Evolutionary conservation across 2,888 invertebrate genomes (phyloP).

Genomic region (Mythimna vitellina): DNA sequence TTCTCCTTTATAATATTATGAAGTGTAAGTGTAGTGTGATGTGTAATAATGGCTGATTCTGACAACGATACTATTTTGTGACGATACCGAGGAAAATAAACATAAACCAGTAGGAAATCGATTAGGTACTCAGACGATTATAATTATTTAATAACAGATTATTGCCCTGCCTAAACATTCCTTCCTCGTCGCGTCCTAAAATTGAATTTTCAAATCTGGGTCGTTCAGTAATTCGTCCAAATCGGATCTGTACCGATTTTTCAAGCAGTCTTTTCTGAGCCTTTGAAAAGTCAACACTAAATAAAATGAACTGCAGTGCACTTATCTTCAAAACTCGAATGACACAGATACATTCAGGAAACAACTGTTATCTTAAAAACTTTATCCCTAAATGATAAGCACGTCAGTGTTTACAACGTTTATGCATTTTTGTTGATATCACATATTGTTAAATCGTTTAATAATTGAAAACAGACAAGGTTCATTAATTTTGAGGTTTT

Average conservation of each 20-base stretch:
- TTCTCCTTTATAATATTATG: too few relatives aligned
- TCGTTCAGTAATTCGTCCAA: background rate
- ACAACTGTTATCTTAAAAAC: constrained; percentile 31
- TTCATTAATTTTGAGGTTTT: background rate
- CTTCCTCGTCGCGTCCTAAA: constrained; percentile 9
- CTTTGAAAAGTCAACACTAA: background rate
- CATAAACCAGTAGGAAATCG: constrained; percentile 1
- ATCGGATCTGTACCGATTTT: background rate
- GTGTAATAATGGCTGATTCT: too few relatives aligned
- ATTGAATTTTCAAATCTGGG: constrained; percentile 34
- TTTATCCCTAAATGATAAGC: constrained; percentile 8
- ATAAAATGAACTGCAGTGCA: background rate
- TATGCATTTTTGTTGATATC: constrained; percentile 11
- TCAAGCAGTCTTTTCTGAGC: constrained; percentile 5
- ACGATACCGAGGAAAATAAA: background rate
- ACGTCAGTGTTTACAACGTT: constrained; percentile 19
- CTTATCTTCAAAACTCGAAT: constrained; percentile 10
- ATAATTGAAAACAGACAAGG: background rate
- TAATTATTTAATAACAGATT: constrained; percentile 3
- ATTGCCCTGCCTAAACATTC: background rate
- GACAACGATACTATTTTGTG: too few relatives aligned
- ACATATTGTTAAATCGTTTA: background rate
- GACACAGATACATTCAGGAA: constrained; percentile 32
- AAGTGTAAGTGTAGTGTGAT: too few relatives aligned
- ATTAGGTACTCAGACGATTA: background rate